Evolutionary conservation across 2,113 vertebrate species (phyloP), one percentile per base, ranked within the genome.

Genomic region (Petrocephalus microphthalmus): DNA sequence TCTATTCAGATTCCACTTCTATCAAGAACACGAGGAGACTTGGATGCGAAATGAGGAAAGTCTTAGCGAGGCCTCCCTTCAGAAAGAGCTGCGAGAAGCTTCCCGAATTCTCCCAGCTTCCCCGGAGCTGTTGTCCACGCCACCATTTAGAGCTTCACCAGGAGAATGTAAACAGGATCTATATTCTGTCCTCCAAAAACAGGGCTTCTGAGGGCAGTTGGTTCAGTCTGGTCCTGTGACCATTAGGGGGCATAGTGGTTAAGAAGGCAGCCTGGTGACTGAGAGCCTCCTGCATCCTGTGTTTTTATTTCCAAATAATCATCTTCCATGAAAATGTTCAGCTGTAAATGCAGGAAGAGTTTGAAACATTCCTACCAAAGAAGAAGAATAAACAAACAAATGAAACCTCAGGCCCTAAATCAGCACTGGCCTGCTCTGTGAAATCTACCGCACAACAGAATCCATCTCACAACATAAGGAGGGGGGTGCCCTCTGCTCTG

Each of bases 401-500:
- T 37, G 19, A 78, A 78, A 78, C 42, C 8, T 42, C 29, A 17
- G 33, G 71, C 71, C 42, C 3, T 5, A 42, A 47, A 84, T 84
- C 47, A 45, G 47, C n/a, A 10, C 81, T 49, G 20, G 37, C 20
- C 81, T 84, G 47, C 8, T 49, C 42, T 82, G 42, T 82, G 42
- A 42, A 37, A 82, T 47, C 42, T n/a, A 42, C 7, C 10, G 3
- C 42, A 45, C 1, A 45, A 47, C 20, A 25, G 81, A 47, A 42
- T 78, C 15, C 29, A 52, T 1, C 10, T 51, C 82, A 6, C 52
- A 84, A 52, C 52, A n/a, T 19, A 51, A 51, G 82, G 42, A 51
- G 22, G 49, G n/a, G n/a, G n/a, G n/a, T 20, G n/a, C 64, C 64
- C 45, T 13, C 33, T 22, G 60, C 45, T 47, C 47, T 92, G 91